phyloP scores from a whole-genome alignment of 1,140 invertebrate species.

The Pachyrhynchus sulphureomaculatus region DNA sequence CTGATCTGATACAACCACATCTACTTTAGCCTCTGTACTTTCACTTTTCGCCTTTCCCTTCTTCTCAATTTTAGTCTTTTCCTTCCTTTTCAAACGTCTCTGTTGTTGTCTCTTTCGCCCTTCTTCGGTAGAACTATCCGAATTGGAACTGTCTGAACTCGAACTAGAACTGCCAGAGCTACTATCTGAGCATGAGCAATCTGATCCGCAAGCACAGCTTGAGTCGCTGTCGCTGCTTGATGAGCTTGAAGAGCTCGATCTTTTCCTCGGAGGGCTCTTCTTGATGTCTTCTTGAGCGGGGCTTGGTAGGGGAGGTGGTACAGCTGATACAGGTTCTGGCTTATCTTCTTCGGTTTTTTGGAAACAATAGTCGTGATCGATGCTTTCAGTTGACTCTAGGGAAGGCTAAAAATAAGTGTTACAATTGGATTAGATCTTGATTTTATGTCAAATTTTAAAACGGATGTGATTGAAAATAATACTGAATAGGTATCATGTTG shows the following conservation, averaged over 20 bases:
- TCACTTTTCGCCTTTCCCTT: conserved; percentile 6
- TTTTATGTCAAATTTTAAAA: too few relatives aligned
- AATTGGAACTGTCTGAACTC: conserved; percentile 70
- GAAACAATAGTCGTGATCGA: conserved; percentile 67
- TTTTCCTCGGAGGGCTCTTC: conserved; percentile 25
- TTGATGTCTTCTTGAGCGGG: neutral
- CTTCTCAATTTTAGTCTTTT: conserved; percentile 52
- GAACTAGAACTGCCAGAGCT: conserved; percentile 59
- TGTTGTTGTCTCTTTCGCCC: conserved; percentile 51
- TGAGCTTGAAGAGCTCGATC: conserved; percentile 57
- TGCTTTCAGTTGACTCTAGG: conserved; percentile 36
- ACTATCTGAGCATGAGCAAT: conserved; percentile 72
- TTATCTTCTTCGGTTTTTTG: conserved; percentile 20
- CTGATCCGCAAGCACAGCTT: conserved; percentile 75
- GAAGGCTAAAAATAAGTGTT: conserved; percentile 43
- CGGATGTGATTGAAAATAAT: too few relatives aligned
- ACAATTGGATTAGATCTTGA: too few relatives aligned
- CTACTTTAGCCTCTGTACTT: conserved; percentile 40
- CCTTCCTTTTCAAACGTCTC: conserved; percentile 51
- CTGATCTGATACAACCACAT: conserved; percentile 55
- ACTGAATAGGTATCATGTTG: too few relatives aligned
- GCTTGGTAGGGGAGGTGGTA: neutral
- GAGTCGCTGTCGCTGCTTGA: conserved; percentile 73
- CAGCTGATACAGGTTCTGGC: neutral
- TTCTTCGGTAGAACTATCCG: conserved; percentile 62